These are phyloP conservation scores for Melitaea cinxia DNA, from an alignment of 1,140 invertebrate species.

Conservation along the genomic window DNA sequence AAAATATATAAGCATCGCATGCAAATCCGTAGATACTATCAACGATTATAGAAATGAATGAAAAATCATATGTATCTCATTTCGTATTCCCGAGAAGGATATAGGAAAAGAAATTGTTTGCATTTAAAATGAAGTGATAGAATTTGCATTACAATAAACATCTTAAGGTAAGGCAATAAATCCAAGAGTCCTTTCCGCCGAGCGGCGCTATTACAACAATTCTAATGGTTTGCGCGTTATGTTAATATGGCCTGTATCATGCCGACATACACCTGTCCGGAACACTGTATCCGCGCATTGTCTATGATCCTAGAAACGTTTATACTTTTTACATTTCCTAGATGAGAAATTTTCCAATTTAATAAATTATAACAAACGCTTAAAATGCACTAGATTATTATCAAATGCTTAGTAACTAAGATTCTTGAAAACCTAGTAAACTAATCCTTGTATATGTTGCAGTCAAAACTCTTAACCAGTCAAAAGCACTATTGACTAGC, in stretches of 20 bases:
- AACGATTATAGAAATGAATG: conserved; percentile 32
- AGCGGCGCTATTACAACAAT: conserved; percentile 41
- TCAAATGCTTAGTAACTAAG: too few species aligned
- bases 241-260: conserved; percentile 31
- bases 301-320: conserved; percentile 59
- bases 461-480: too few species aligned
- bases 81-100: conserved; percentile 42
- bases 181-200: conserved; percentile 54
- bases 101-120: conserved; percentile 50
- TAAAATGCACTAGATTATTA: neutral
- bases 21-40: conserved; percentile 28
- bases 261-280: conserved; percentile 68
- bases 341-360: conserved; percentile 6
- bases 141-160: conserved; percentile 49
- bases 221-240: conserved; percentile 44
- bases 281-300: conserved; percentile 73
- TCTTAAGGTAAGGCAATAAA: conserved; percentile 50
- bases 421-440: too few species aligned
- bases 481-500: too few species aligned
- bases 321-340: conserved; percentile 30
- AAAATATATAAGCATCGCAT: conserved; percentile 17
- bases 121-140: conserved; percentile 39
- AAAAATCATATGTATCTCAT: conserved; percentile 23
- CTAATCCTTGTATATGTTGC: too few species aligned
- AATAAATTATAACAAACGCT: conserved; percentile 2